Conservation (phyloP, 1,140 invertebrate species). For the Lithobius niger region DNA sequence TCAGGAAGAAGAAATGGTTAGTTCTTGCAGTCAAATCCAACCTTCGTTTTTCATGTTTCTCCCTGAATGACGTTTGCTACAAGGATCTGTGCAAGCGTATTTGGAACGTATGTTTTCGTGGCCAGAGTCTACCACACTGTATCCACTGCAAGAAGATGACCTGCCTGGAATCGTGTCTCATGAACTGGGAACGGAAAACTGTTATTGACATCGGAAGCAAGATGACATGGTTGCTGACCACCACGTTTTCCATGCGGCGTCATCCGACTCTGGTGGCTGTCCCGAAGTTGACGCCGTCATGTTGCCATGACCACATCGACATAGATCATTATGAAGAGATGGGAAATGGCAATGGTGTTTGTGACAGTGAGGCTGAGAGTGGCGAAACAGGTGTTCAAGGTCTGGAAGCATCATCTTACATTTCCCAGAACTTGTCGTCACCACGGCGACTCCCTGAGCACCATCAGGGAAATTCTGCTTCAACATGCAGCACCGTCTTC, state of each 20-base stretch:
- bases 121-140: conserved; percentile 20
- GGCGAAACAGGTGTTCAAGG: too few species aligned
- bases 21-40: not conserved
- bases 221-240: conserved; percentile 36
- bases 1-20: conserved; percentile 4
- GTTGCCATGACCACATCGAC: too few species aligned
- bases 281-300: conserved; percentile 23
- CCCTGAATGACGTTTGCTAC: conserved; percentile 6
- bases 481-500: not conserved
- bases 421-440: too few species aligned
- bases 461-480: not conserved
- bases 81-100: conserved; percentile 9
- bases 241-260: conserved; percentile 30
- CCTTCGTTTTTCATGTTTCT: not conserved
- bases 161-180: conserved; percentile 34
- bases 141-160: conserved; percentile 35
- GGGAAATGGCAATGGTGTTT: too few species aligned
- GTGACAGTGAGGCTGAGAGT: too few species aligned
- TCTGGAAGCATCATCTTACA: too few species aligned
- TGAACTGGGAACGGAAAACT: conserved; percentile 33
- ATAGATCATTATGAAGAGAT: too few species aligned
- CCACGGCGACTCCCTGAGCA: not conserved
- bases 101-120: conserved; percentile 8
- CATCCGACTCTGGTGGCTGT: conserved; percentile 36
- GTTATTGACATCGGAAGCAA: conserved; percentile 39